Evolutionary conservation across 2,797 vertebrate species (phyloP), one percentile per base, ranked within the genome.

Genomic region (Hipposideros larvatus): DNA sequence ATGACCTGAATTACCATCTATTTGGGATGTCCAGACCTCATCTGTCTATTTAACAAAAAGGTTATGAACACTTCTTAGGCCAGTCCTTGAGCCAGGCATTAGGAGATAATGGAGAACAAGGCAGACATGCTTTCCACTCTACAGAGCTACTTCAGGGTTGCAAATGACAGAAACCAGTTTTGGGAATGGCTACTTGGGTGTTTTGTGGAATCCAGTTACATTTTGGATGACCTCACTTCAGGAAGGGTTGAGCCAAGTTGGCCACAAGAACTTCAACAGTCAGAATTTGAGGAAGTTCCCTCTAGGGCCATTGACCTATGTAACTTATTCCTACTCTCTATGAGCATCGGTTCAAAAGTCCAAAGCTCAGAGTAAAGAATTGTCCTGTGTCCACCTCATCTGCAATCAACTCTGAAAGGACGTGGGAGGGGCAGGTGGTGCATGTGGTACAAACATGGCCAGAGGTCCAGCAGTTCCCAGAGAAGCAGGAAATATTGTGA

Each of bases 281-380:
- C n/a, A 66, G n/a, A 57, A 83, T 68, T 51, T 0, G 6, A 74
- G 77, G 66, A 89, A 43, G 41, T 66, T 46, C 24, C 65, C 26
- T 80, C n/a, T 41, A 28, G 28, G 48, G 61, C 83, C 48, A 18
- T 26, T 84, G 53, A 75, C 16, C 55, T 77, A 28, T 48, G 15
- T 61, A 61, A 65, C 61, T 63, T 71, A 68, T 31, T 94, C 11
- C 73, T 55, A 3, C 48, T 73, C 18, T 13, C 26, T 34, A 11
- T 65, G 73, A 91, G 4, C 63, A 68, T 89, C 43, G 41, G 37
- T 65, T 94, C 24, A 83, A 53, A 77, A 78, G 15, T 26, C 53
- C 43, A 87, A 66, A 90, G 80, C 51, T 77, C 37, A 37, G 7
- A 14, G 80, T 84, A 28, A 85, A 96, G 55, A 92, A 88, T 59